Evolutionary conservation across 2,888 invertebrate genomes (phyloP).

Genomic region (Criorhina ranunculi): DNA sequence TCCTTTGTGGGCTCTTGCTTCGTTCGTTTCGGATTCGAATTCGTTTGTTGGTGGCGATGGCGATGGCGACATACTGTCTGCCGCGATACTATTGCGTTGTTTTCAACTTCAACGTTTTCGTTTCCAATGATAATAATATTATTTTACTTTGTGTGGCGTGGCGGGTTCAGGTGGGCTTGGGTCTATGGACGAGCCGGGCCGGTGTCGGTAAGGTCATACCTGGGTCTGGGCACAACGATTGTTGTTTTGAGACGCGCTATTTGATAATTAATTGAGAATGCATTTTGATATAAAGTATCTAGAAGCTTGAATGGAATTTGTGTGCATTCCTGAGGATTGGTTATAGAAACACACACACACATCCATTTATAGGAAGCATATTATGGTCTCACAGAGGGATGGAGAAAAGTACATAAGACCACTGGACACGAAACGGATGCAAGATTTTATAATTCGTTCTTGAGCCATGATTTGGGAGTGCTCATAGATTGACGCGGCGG

Average conservation of each 20-base stretch:
- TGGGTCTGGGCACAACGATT: conserved; percentile 44
- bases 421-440: no score
- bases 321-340: conserved; percentile 54
- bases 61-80: conserved; percentile 76
- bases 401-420: no score
- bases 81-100: conserved; percentile 74
- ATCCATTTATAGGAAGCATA: not conserved
- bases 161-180: conserved; percentile 67
- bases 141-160: conserved; percentile 54
- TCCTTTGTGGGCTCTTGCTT: conserved; percentile 67
- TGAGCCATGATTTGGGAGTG: no score
- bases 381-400: not conserved
- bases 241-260: conserved; percentile 58
- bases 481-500: no score
- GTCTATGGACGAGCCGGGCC: conserved; percentile 50
- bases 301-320: conserved; percentile 66
- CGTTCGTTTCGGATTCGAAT: conserved; percentile 72
- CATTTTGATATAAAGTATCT: conserved; percentile 49
- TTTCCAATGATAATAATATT: conserved; percentile 63
- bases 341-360: not conserved
- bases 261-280: conserved; percentile 71
- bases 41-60: conserved; percentile 68
- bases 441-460: no score
- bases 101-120: conserved; percentile 60
- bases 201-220: conserved; percentile 68